Base-by-base conservation (phyloP, 2,113 vertebrate genomes). In the Ariopsis seemanni region DNA sequence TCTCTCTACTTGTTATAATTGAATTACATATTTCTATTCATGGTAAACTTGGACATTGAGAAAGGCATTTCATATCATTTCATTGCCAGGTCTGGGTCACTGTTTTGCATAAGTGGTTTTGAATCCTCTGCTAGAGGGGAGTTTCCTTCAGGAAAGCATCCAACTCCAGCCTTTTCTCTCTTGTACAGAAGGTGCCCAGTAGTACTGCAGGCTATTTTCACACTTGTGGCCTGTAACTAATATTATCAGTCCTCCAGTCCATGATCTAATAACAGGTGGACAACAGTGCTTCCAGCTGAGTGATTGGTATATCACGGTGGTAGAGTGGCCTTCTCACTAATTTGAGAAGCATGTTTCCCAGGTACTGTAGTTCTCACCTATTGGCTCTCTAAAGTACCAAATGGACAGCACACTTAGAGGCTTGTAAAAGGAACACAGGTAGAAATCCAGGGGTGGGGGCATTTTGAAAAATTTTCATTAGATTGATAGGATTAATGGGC, bases 61-160 rank as follows among this genome's bases (percentile, higher is more conserved):
- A 48, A 75, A 75, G 9, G 2, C 25, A n/a, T 65, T 65, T 4
- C 62, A 65, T 6, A 42, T 72, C 27, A 18, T 34, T 71, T 22
- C 18, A 72, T 42, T 72, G 69, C 30, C 14, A 6, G 12, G 42
- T 50, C 72, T 25, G 42, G 20, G 1, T 9, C 8, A 50, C 11
- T 1, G 20, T 22, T 25, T 15, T 42, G 17, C 69, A 72, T 75
- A 50, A 20, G 20, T 22, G 20, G 42, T 52, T 48, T 50, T 22
- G 72, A 42, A 11, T 50, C 42, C 6, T 75, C 4, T 42, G 67
- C 67, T 71, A 18, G 15, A 75, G 22, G 9, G 17, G 15, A 72
- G 71, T 42, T 74, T 71, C 65, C 67, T 34, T 74, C 71, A 48
- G 34, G 71, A 74, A 75, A 48, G 42, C 72, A 75, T 75, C 72